Evolutionary conservation across 2,113 vertebrate genomes (phyloP).

Genomic region (Phaethon lepturus): DNA sequence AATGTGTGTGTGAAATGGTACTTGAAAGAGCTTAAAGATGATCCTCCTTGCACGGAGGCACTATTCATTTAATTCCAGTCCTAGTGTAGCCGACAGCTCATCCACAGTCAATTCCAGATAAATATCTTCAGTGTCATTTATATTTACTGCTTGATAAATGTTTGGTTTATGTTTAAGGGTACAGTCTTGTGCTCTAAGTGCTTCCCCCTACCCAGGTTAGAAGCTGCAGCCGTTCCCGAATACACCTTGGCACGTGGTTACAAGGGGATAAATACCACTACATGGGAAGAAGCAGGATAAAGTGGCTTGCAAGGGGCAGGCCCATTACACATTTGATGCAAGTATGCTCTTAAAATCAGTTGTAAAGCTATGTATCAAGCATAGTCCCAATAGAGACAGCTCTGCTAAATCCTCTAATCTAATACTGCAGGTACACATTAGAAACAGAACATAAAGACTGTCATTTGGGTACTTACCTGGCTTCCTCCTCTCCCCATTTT

Average conservation of each 20-base stretch:
- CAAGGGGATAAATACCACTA: not conserved
- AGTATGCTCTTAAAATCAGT: not conserved
- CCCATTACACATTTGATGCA: not conserved
- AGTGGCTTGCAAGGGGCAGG: not conserved
- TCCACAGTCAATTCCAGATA: not conserved
- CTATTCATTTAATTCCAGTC: not conserved
- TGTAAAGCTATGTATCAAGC: not conserved
- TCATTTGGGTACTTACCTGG: not conserved
- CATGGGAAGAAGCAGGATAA: not conserved
- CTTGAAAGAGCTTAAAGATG: not conserved
- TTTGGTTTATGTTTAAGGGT: not conserved
- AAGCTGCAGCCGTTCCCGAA: not conserved
- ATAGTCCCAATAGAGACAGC: not conserved
- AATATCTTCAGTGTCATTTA: not conserved
- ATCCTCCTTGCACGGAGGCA: not conserved
- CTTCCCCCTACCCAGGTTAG: not conserved
- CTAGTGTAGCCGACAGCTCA: not conserved
- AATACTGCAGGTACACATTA: not conserved
- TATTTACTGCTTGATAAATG: not conserved
- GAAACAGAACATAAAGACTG: not conserved
- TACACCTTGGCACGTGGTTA: not conserved
- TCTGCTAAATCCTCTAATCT: not conserved
- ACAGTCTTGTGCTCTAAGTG: not conserved
- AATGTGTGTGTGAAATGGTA: not conserved
- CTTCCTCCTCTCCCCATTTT: not conserved